Evolutionary conservation across 2,797 vertebrate genomes (phyloP), one percentile per base, ranked within the genome.

Genomic region (Sebastes matsubarae): DNA sequence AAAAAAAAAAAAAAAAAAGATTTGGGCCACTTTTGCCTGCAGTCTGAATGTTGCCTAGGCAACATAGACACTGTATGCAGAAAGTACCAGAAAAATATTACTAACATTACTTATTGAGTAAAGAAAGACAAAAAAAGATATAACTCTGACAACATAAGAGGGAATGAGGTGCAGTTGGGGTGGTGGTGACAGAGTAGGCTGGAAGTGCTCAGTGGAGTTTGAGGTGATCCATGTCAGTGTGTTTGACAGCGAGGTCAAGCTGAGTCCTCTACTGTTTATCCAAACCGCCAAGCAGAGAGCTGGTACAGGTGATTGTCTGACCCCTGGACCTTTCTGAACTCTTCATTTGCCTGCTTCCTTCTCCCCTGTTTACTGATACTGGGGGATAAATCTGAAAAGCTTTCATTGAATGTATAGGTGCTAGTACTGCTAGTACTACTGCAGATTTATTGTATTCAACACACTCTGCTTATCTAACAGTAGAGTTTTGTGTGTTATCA

Each of bases 221-320:
- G 76, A 89, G 69, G 81, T 82, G 78, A 89, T 90, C 70, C 85
- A 79, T 84, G 87, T 88, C 75, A 64, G 82, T 63, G 34, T 89
- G 88, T 92, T 88, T 92, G 83, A 89, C 86, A 86, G 75, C 6
- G 75, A 82, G 88, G 84, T 87, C 87, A 82, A 30, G 55, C 60
- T 25, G 27, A 91, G 79, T 82, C 54, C 73, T 85, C 32, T 52
- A n/a, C 5, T 88, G 90, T 93, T 92, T 91, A 90, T 84, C 69
- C 80, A 72, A 80, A 81, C 88, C 82, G 85, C 70, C 85, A 83
- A 77, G 77, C 63, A 68, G 60, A 83, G 81, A 86, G 79, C 61
- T 81, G 79, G 34, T 75, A 54, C 78, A 86, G 86, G 86, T 91
- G 75, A 89, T 82, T 65, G 63, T 70, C 78, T 84, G 78, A 86